Evolutionary conservation across 2,888 invertebrate species (phyloP).

Genomic region (Ectemnius cavifrons): DNA sequence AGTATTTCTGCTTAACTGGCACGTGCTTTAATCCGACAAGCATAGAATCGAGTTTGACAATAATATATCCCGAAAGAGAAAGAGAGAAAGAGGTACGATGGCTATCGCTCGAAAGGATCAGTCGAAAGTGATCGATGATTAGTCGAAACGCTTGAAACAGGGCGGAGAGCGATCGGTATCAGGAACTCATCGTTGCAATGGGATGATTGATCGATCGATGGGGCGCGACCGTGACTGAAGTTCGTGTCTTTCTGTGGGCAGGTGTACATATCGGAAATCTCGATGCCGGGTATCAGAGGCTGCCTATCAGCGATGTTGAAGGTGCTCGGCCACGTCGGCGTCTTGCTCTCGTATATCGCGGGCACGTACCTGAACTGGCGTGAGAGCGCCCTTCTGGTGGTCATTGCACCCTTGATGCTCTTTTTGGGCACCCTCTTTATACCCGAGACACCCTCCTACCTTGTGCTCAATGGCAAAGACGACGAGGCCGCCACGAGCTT

Average conservation of each 20-base stretch:
- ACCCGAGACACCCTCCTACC: constrained; percentile 93
- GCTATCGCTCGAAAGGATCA: too few species aligned
- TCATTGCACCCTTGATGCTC: constrained; percentile 87
- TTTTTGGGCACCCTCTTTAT: constrained; percentile 88
- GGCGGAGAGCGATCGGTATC: too few species aligned
- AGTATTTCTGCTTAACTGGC: too few species aligned
- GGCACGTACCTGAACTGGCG: constrained; percentile 92
- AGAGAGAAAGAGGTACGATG: too few species aligned
- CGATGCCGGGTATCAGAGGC: constrained; percentile 91
- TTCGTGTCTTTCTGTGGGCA: constrained; percentile 64
- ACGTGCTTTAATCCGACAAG: too few species aligned
- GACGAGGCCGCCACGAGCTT: constrained; percentile 85
- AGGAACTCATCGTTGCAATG: too few species aligned
- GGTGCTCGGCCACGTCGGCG: constrained; percentile 91
- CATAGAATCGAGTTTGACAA: too few species aligned
- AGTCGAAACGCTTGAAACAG: too few species aligned
- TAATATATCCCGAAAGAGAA: too few species aligned
- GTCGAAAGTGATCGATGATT: too few species aligned
- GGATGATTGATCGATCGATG: too few species aligned
- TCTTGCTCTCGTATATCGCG: constrained; percentile 89
- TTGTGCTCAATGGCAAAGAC: constrained; percentile 87
- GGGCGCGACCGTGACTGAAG: too few species aligned
- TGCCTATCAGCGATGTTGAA: constrained; percentile 92
- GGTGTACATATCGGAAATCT: constrained; percentile 95
- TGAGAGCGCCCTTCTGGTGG: constrained; percentile 89